These are phyloP conservation scores for Trematocara nigrifrons DNA, from an alignment of 2,113 vertebrate species.

Conservation along the genomic window DNA sequence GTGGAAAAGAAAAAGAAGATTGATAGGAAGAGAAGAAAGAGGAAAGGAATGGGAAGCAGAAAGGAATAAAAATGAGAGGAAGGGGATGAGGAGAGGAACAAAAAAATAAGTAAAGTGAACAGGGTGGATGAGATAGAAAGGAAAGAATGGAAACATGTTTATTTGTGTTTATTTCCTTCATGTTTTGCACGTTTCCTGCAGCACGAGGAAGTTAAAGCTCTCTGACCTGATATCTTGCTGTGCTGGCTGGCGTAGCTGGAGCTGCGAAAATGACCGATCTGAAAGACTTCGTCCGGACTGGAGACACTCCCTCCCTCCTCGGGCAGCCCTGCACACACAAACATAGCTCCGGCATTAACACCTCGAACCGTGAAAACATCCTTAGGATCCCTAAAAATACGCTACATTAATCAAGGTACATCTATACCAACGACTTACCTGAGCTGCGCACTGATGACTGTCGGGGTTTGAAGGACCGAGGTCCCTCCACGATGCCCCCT, in stretches of 20 bases:
- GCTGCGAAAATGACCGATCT: constrained; percentile 38
- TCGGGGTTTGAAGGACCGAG: not conserved
- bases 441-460: constrained; percentile 29
- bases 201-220: not conserved
- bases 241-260: constrained; percentile 58
- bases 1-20: not conserved
- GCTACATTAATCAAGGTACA: not conserved
- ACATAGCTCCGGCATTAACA: not conserved
- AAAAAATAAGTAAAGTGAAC: not conserved
- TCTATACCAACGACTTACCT: constrained; percentile 6
- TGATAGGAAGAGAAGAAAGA: not conserved
- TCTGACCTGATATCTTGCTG: constrained; percentile 57
- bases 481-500: constrained; percentile 26
- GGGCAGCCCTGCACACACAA: constrained; percentile 27
- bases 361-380: not conserved
- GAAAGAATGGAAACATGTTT: not conserved
- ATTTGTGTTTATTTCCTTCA: not conserved
- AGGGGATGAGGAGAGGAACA: not conserved
- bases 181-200: not conserved
- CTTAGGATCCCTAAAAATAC: not conserved
- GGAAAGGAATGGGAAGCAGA: not conserved
- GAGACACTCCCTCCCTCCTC: constrained; percentile 4
- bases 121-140: not conserved
- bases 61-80: not conserved
- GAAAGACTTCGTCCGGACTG: constrained; percentile 34